Conservation (phyloP, 2,113 vertebrate genomes). For the Thamnophis sirtalis region DNA sequence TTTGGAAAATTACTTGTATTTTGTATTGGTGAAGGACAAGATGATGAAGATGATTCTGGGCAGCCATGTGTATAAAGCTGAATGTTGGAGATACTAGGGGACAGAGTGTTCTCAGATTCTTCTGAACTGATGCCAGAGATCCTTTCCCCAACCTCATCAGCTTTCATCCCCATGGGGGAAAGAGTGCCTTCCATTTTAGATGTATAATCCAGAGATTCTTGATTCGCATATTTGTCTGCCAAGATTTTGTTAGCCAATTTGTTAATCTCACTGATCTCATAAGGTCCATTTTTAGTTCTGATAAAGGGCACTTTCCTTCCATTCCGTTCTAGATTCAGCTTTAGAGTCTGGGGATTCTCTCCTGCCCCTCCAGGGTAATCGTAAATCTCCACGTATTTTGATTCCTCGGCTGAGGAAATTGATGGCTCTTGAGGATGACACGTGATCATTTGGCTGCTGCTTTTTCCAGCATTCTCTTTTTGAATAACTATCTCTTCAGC, state of each 20-base stretch:
- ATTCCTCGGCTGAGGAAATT: constrained; percentile 39
- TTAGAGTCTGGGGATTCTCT: constrained; percentile 40
- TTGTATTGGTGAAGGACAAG: constrained; percentile 50
- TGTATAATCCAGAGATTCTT: constrained; percentile 1
- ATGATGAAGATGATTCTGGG: constrained; percentile 39
- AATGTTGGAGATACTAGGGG: background rate
- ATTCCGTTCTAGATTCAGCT: constrained; percentile 54
- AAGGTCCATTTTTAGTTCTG: constrained; percentile 54
- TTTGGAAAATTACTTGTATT: constrained; percentile 33
- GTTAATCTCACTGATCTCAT: background rate
- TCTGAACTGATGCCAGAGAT: constrained; percentile 18
- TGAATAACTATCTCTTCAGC: constrained; percentile 31
- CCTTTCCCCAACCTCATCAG: constrained; percentile 10
- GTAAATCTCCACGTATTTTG: constrained; percentile 64
- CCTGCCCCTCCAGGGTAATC: constrained; percentile 23
- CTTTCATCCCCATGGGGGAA: constrained; percentile 13
- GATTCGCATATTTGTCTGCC: background rate
- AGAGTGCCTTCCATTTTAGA: constrained; percentile 30
- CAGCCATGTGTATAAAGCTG: constrained; percentile 1
- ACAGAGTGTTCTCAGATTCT: constrained; percentile 2
- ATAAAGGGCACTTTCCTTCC: constrained; percentile 52
- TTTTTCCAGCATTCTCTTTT: constrained; percentile 47
- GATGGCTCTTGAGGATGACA: constrained; percentile 35
- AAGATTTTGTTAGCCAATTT: constrained; percentile 14
- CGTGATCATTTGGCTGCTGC: background rate